A percentile compares a stretch with the other conserved stretches of the same genome.
Conservation (phyloP, 2,888 invertebrate genomes). For the Torymus texanus region DNA sequence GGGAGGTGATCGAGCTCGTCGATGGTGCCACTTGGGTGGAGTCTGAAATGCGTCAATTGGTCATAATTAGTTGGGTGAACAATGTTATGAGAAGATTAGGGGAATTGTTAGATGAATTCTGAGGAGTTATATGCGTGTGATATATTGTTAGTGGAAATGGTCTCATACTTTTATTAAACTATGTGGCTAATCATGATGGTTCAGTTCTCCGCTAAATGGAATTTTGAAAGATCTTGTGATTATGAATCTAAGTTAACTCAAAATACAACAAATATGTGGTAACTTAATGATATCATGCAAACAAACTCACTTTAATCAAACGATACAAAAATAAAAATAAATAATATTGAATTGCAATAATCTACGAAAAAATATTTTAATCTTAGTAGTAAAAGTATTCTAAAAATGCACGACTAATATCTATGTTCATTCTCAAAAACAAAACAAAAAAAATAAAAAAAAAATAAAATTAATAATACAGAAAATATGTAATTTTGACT, state of each 20-base stretch:
- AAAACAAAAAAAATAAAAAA: not conserved
- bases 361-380: not conserved
- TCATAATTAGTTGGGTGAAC: not conserved
- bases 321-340: not conserved
- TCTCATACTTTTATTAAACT: no score
- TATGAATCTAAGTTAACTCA: not conserved
- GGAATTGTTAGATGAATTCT: not conserved
- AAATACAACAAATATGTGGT: not conserved
- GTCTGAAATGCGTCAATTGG: conserved; percentile 1
- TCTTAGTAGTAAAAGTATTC: not conserved
- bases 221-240: no score
- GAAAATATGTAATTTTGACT: not conserved
- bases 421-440: conserved; percentile 33
- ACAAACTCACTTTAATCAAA: conserved; percentile 1
- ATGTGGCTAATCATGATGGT: no score
- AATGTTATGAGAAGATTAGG: not conserved
- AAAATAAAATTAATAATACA: not conserved
- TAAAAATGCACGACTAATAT: conserved; percentile 13
- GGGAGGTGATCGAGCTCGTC: conserved; percentile 41
- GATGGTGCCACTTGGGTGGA: conserved; percentile 25
- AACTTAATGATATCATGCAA: conserved; percentile 23
- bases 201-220: no score
- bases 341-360: conserved; percentile 12
- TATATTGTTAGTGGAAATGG: not conserved
- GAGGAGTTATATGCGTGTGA: conserved; percentile 35